Percentiles rank a stretch among this genome's conserved stretches.
Evolutionary conservation across 2,113 vertebrate species (phyloP).

Genomic region (Pachypanchax playfairii): DNA sequence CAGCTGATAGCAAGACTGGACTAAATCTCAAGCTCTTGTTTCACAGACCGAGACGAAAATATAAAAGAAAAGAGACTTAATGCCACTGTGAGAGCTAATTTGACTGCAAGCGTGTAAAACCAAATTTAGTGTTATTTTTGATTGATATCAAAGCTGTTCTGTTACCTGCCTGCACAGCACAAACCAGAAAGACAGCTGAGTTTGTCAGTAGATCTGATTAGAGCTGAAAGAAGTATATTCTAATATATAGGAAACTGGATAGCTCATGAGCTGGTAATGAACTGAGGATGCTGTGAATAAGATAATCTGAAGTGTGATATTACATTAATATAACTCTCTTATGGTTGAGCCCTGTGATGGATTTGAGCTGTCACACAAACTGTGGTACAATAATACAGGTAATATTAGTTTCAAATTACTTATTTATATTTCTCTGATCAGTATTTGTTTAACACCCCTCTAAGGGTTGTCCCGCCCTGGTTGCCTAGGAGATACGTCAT

Average conservation of each 20-base stretch:
- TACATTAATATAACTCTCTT: no score
- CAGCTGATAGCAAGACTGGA: conserved; percentile 11
- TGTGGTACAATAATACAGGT: no score
- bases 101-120: conserved; percentile 25
- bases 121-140: conserved; percentile 21
- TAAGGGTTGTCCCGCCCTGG: no score
- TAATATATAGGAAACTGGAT: conserved; percentile 2
- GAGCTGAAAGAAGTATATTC: conserved; percentile 1
- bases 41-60: conserved; percentile 17
- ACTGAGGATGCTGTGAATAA: background rate
- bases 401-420: no score
- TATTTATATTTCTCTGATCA: no score
- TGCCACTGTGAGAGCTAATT: conserved; percentile 42
- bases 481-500: no score
- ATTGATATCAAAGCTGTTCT: conserved; percentile 17
- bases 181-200: conserved; percentile 10
- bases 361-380: background rate
- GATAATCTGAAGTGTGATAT: background rate
- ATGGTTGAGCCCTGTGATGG: no score
- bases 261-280: conserved; percentile 12
- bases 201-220: conserved; percentile 5
- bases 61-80: conserved; percentile 24
- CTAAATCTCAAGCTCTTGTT: conserved; percentile 9
- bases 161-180: background rate
- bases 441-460: no score